phyloP scores from a whole-genome alignment of 2,797 vertebrate genomes.

The Pipistrellus pygmaeus region DNA sequence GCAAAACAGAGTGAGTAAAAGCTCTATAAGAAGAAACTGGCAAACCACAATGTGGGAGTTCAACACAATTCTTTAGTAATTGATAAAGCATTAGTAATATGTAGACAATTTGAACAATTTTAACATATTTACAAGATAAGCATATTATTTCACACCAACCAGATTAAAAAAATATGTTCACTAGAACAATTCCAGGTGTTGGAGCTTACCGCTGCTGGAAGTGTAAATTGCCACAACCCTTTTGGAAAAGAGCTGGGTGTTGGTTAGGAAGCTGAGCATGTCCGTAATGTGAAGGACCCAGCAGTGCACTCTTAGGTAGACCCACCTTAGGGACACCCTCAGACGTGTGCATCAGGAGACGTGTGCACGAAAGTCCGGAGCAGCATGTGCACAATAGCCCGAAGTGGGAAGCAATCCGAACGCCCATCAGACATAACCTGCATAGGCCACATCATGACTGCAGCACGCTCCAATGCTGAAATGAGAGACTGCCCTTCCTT shows the following conservation, averaged over 20 bases:
- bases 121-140: not conserved
- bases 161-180: not conserved
- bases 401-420: not conserved
- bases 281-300: fast-evolving
- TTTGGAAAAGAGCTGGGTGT: not conserved
- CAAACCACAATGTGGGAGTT: not conserved
- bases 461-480: fast-evolving
- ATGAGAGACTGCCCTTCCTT: not conserved
- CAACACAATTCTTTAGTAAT: constrained; percentile 1
- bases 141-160: not conserved
- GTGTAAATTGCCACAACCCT: not conserved
- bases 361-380: not conserved
- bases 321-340: not conserved
- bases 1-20: not conserved
- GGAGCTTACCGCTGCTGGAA: not conserved
- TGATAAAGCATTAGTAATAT: not conserved
- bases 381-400: not conserved
- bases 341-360: not conserved
- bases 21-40: not conserved
- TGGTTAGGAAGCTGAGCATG: not conserved
- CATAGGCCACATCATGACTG: not conserved
- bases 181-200: not conserved
- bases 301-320: not conserved
- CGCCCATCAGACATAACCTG: not conserved
- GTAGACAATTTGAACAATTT: not conserved